These are phyloP conservation scores for Oeneis ivallda DNA, from an alignment of 2,888 invertebrate genomes.

Conservation along the genomic window DNA sequence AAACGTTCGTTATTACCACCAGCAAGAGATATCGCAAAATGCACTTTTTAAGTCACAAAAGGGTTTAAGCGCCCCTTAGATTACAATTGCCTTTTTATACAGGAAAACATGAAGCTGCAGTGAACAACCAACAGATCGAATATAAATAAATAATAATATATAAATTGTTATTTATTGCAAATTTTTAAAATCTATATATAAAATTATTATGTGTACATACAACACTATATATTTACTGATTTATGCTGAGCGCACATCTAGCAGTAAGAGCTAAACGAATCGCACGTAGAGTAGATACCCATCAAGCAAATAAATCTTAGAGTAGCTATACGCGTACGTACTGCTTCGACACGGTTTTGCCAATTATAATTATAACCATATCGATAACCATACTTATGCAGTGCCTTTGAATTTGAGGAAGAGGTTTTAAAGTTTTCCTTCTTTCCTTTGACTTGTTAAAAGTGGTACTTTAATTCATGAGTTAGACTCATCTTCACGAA, in stretches of 20 bases:
- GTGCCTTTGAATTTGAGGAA: no score
- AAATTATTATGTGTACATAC: slow-evolving; percentile 4
- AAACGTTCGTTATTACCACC: no score
- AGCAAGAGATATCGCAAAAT: no score
- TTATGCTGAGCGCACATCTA: not conserved
- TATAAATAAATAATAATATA: slow-evolving; percentile 15
- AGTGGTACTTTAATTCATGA: no score
- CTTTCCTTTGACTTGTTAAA: no score
- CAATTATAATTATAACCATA: no score
- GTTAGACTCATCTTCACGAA: no score
- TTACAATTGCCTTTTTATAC: not conserved
- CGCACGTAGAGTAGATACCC: not conserved
- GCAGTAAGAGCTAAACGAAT: not conserved
- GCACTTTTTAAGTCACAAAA: not conserved
- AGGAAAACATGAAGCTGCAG: slow-evolving; percentile 23
- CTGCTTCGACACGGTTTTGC: no score
- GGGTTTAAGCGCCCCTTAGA: not conserved
- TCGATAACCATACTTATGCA: no score
- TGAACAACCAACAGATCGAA: slow-evolving; percentile 24
- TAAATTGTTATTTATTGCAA: slow-evolving; percentile 21
- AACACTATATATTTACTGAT: slow-evolving; percentile 19
- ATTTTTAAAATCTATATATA: slow-evolving; percentile 17
- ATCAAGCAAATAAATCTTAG: no score
- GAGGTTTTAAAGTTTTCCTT: no score
- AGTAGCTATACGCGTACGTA: no score